Evolutionary conservation across 2,888 invertebrate genomes (phyloP).

Genomic region (Lasioglossum lativentre): DNA sequence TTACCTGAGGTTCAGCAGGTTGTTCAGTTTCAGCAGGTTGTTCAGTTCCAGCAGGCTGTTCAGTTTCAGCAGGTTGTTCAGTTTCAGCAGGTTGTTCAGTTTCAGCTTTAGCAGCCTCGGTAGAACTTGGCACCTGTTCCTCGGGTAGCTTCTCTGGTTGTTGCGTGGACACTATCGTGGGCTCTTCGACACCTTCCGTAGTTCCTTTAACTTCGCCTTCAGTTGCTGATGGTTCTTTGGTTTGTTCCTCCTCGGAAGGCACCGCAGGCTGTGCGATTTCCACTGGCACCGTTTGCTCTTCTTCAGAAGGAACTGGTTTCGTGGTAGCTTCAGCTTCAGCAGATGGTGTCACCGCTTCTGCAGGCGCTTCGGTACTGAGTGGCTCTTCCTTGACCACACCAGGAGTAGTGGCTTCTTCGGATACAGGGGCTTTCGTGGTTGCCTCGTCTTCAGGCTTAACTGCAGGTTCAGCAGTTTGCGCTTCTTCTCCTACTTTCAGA

Average conservation of each 20-base stretch:
- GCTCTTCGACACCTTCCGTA: conserved; percentile 52
- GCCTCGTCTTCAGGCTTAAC: conserved; percentile 37
- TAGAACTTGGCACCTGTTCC: conserved; percentile 41
- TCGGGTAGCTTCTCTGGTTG: conserved; percentile 32
- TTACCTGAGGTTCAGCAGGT: conserved; percentile 19
- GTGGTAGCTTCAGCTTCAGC: conserved; percentile 19
- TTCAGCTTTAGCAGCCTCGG: conserved; percentile 21
- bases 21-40: conserved; percentile 33
- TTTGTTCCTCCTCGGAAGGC: conserved; percentile 36
- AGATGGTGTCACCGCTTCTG: conserved; percentile 20
- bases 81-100: conserved; percentile 33
- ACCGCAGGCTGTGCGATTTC: conserved; percentile 49
- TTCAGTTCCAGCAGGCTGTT: conserved; percentile 28
- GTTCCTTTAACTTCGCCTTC: conserved; percentile 33
- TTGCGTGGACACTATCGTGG: conserved; percentile 46
- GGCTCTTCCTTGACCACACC: conserved; percentile 40
- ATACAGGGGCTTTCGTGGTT: conserved; percentile 37
- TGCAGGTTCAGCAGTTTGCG: conserved; percentile 47
- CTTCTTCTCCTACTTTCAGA: conserved; percentile 41
- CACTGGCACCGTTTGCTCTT: conserved; percentile 17
- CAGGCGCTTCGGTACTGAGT: conserved; percentile 35
- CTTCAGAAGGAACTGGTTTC: conserved; percentile 34
- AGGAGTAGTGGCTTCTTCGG: conserved; percentile 37
- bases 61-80: conserved; percentile 26
- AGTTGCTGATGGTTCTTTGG: conserved; percentile 47